Percentiles rank a stretch among this genome's conserved stretches.
Conservation (phyloP, 2,113 vertebrate genomes). For the Sterrhoptilus dennistouni region DNA sequence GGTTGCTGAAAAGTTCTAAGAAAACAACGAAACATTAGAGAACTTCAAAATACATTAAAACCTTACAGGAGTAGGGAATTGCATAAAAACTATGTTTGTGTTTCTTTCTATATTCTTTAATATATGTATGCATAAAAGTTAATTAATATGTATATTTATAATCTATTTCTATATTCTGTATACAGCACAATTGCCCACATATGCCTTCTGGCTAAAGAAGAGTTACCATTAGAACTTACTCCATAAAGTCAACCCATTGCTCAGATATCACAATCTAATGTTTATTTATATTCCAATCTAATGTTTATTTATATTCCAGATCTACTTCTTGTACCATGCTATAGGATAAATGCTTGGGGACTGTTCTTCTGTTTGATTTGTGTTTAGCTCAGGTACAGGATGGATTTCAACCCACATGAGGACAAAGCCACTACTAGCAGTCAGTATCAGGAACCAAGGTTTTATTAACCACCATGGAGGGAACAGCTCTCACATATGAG, state of each 20-base stretch:
- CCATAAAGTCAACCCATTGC: not conserved
- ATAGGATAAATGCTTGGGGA: not conserved
- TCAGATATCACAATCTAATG: not conserved
- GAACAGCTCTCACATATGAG: not conserved
- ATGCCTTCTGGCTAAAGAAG: not conserved
- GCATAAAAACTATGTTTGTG: not conserved
- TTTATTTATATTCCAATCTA: not conserved
- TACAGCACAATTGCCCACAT: not conserved
- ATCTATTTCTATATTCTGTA: not conserved
- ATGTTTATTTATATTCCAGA: not conserved
- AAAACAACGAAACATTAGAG: not conserved
- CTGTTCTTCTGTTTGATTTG: not conserved
- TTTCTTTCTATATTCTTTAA: not conserved
- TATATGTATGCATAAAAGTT: not conserved
- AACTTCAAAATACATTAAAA: not conserved
- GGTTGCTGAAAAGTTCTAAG: not conserved
- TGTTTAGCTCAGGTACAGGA: not conserved
- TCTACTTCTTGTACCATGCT: not conserved
- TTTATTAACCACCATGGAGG: not conserved
- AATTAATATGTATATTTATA: not conserved
- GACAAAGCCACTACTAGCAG: not conserved
- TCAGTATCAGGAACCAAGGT: not conserved
- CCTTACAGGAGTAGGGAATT: not conserved
- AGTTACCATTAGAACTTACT: not conserved
- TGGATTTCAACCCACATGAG: fast-evolving